Evolutionary conservation across 2,113 vertebrate genomes (phyloP), one percentile per base, ranked within the genome.

Genomic region (Amphiprion percula): DNA sequence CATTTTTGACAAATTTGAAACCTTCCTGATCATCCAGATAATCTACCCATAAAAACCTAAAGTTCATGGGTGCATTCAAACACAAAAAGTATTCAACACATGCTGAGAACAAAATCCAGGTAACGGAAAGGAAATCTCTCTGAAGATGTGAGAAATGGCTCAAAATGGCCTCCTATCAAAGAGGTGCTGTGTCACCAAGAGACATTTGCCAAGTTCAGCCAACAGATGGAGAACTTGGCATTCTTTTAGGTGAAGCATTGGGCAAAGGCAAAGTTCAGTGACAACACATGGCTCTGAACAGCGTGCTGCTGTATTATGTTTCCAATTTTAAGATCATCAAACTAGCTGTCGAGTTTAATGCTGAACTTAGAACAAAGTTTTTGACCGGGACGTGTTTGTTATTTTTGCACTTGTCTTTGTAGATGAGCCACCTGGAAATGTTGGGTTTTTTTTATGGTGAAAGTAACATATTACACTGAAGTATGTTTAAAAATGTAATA

Each of bases 181-280:
- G 68, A 68, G 71, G 30, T 54, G 58, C 76, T 79, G 55, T 83
- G 80, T 82, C 80, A 85, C 55, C 63, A 55, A 55, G 60, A 60
- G 67, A 77, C 53, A 72, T 78, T 80, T 87, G 19, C 80, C 59
- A 24, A 46, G n/a, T 60, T 80, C 64, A 58, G 78, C 85, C 79
- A 80, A 86, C 87, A 91, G 87, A 89, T 87, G 87, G 89, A 82
- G 83, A 82, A 73, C 86, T 86, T 87, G 83, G 76, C 87, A 69
- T 79, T 77, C 60, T 82, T 84, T 80, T 74, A 68, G 59, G 49
- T 2, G 1, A 77, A 56, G 68, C 60, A 37, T 69, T 79, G 85
- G 83, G 68, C 54, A 56, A 61, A 80, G 52, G 71, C 80, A 80
- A 78, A 85, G 85, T 76, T 87, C 74, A 88, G 67, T 46, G 56